Conservation (phyloP, 1,140 invertebrate species). For the Drosophila lowei region DNA sequence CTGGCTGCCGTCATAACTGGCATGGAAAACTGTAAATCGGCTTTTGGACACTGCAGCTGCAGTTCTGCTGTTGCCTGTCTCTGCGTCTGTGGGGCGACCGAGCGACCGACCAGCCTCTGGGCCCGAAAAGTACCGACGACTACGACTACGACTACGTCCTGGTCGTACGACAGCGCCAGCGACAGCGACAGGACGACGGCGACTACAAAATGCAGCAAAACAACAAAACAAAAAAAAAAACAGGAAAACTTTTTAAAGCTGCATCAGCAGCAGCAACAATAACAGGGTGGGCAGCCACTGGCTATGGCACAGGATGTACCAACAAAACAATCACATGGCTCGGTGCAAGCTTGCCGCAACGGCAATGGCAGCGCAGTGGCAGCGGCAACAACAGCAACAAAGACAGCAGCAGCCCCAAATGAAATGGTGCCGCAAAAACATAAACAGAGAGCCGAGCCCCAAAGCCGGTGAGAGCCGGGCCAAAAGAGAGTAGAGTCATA, state of each 20-base stretch:
- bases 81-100: conserved; percentile 59
- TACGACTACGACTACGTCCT: conserved; percentile 60
- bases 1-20: conserved; percentile 77
- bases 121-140: conserved; percentile 77
- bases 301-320: conserved; percentile 51
- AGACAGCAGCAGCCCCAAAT: conserved; percentile 36
- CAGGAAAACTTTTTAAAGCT: conserved; percentile 62
- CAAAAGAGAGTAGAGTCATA: conserved; percentile 27
- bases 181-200: conserved; percentile 43
- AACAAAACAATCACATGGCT: conserved; percentile 74
- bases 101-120: conserved; percentile 72
- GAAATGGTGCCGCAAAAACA: conserved; percentile 70
- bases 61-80: conserved; percentile 40
- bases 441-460: conserved; percentile 70
- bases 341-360: conserved; percentile 66
- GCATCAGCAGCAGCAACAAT: conserved; percentile 30
- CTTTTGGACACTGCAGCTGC: conserved; percentile 72
- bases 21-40: conserved; percentile 79
- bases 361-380: conserved; percentile 18
- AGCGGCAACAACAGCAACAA: conserved; percentile 11
- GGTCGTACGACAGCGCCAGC: conserved; percentile 24
- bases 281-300: conserved; percentile 38
- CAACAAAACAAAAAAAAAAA: conserved; percentile 8
- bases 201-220: conserved; percentile 77
- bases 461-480: conserved; percentile 54